Evolutionary conservation across 2,113 vertebrate species (phyloP).

Genomic region (Bubalus kerabau): DNA sequence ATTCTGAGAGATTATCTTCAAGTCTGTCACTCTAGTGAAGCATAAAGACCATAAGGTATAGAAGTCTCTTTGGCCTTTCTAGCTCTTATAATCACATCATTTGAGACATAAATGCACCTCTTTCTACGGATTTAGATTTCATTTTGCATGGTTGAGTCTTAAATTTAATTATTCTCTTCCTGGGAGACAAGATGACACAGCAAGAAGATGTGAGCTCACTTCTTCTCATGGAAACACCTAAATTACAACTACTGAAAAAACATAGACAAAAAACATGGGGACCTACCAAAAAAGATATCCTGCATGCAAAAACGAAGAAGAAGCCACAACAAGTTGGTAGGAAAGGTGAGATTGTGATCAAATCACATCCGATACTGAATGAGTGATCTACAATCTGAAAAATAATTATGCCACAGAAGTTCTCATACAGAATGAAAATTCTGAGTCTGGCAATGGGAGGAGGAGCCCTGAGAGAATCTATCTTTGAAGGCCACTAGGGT

Average conservation of each 20-base stretch:
- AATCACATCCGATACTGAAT: neutral
- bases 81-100: neutral
- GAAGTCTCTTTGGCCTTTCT: neutral
- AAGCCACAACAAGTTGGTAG: neutral
- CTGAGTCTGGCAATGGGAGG: neutral
- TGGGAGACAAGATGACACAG: neutral
- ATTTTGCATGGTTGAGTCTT: slow-evolving; percentile 68
- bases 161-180: slow-evolving; percentile 53
- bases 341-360: accelerated
- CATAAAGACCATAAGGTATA: neutral
- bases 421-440: neutral
- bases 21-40: neutral
- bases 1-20: neutral
- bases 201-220: neutral
- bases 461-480: neutral
- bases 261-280: neutral
- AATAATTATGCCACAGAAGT: neutral
- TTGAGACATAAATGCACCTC: neutral
- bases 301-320: neutral
- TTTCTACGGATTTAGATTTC: neutral
- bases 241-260: neutral
- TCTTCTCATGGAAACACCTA: neutral
- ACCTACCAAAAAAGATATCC: neutral
- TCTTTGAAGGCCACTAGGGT: neutral
- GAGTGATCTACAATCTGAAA: neutral